Conservation (phyloP, 2,113 vertebrate species). For the Chrysemys picta region DNA sequence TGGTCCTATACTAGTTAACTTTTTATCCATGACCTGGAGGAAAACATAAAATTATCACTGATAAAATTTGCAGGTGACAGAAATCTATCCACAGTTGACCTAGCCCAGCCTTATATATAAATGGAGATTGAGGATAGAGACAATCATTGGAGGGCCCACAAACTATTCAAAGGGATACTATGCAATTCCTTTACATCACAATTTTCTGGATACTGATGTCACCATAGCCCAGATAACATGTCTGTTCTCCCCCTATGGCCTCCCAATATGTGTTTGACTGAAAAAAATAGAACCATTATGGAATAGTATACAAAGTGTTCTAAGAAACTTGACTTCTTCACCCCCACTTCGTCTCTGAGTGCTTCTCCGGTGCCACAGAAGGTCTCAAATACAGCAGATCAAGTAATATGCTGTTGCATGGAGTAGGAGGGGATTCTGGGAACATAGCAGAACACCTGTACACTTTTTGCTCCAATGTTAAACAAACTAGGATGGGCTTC, state of each 20-base stretch:
- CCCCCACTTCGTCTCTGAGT: background rate
- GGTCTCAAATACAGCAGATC: background rate
- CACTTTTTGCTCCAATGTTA: background rate
- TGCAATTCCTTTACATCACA: background rate
- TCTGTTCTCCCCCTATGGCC: background rate
- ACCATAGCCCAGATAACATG: background rate
- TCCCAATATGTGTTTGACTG: background rate
- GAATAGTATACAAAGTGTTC: background rate
- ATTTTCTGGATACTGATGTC: background rate
- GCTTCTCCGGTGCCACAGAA: background rate
- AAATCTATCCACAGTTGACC: too few relatives aligned
- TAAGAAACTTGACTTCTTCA: background rate
- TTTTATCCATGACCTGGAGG: too few relatives aligned
- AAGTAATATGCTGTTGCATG: rapidly evolving
- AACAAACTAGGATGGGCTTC: background rate
- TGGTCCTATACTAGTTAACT: too few relatives aligned
- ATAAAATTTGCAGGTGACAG: too few relatives aligned
- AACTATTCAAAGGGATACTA: too few relatives aligned
- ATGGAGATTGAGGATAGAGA: too few relatives aligned
- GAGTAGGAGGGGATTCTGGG: background rate
- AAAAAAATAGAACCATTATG: background rate
- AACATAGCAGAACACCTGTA: rapidly evolving
- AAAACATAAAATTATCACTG: too few relatives aligned
- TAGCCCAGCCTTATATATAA: too few relatives aligned
- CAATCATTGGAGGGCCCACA: too few relatives aligned